Base-by-base conservation (phyloP, 2,888 invertebrate species). In the Yponomeuta malinellus region DNA sequence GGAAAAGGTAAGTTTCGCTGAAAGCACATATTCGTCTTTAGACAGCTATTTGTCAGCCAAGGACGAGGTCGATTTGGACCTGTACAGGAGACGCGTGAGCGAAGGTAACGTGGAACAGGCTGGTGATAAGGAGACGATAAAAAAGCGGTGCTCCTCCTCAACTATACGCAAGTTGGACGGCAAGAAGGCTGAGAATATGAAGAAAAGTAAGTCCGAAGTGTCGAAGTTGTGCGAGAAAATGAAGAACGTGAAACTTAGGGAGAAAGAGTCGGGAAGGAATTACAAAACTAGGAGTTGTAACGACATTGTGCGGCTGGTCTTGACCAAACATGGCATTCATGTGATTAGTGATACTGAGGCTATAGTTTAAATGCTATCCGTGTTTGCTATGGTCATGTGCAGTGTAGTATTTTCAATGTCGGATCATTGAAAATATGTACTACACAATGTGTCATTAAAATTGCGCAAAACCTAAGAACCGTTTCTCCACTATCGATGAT, bases 331-430 rank as follows among this genome's bases (percentile, higher is more conserved):
- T 79, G 96, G 96, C 2, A 96, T 96, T 76, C 95, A 95, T 84
- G 95, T 96, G 70, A 95, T 96, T 68, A 96, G 96, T 77, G 96
- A 96, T 79, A 95, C 95, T 23, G 96, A 96, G 81, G 96, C 96
- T 73, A 95, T 95, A 69, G 95, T 95, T 70, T 91, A 81, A 73
- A 8, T 43, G 3, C 43, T 8, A 8, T 43, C 43, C 71, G n/a
- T 59, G 33, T 43, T 33, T 48, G 63, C 6, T 4, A 2, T 52
- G 10, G 10, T 10, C 52, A 52, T 12, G 23, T 23, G 23, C 23
- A 23, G 23, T 23, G 23, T 23, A 23, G 23, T 23, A 23, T 23
- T 23, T 23, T 23, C 23, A 23, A 23, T 23, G 23, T 23, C 23
- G 23, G 23, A 23, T 23, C 23, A 23, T 23, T 23, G 23, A 23